These are phyloP conservation scores for Harpagus bidentatus DNA, from an alignment of 2,113 vertebrate species.

Conservation along the genomic window DNA sequence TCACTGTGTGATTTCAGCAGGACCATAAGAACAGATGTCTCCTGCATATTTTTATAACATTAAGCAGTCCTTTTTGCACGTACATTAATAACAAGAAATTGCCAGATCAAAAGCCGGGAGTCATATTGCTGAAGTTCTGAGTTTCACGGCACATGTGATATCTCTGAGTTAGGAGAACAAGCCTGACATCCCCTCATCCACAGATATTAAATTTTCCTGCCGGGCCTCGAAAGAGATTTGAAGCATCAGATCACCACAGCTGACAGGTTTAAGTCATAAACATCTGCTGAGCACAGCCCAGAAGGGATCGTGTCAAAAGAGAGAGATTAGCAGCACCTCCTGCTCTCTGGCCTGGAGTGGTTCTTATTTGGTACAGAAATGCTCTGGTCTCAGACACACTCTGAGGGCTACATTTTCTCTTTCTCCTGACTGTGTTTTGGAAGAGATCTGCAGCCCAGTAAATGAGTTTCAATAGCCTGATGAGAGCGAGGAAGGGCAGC, in stretches of 20 bases:
- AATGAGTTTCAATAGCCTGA: background rate
- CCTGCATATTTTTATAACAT: background rate
- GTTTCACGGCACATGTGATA: background rate
- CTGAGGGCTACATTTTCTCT: background rate
- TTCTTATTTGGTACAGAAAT: background rate
- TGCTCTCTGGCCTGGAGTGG: background rate
- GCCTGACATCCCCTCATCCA: background rate
- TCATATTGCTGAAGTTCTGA: background rate
- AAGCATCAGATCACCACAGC: background rate
- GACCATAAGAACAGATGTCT: background rate
- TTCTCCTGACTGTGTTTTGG: background rate
- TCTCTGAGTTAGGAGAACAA: background rate
- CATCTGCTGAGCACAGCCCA: background rate
- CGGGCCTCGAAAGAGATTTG: background rate
- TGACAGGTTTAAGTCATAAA: slow-evolving; percentile 42
- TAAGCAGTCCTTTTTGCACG: background rate
- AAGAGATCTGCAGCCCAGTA: background rate
- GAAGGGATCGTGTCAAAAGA: background rate
- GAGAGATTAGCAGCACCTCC: background rate
- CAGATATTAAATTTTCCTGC: background rate
- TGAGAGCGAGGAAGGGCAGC: fast-evolving
- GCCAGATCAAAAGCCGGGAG: background rate
- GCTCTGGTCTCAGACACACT: background rate
- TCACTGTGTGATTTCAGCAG: background rate
- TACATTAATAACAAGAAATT: background rate